phyloP scores from a whole-genome alignment of 1,140 invertebrate species.

The Magallana gigas region DNA sequence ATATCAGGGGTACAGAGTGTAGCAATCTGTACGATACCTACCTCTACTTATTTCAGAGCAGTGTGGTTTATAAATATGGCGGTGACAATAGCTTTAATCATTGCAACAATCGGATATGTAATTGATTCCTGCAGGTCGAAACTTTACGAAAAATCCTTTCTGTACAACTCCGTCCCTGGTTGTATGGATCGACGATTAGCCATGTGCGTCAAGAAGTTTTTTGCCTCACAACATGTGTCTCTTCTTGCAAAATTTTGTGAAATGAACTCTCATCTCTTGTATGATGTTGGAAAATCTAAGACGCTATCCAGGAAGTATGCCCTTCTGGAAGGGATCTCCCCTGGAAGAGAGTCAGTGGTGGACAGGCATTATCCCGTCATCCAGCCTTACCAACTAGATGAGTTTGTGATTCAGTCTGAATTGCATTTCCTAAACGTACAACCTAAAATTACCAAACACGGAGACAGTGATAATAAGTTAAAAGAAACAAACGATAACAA shows the following conservation, averaged over 20 bases:
- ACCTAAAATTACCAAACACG: neutral
- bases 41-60: slow-evolving; percentile 51
- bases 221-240: slow-evolving; percentile 31
- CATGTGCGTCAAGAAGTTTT: slow-evolving; percentile 45
- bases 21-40: slow-evolving; percentile 47
- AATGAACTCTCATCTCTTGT: slow-evolving; percentile 46
- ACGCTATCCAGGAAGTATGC: slow-evolving; percentile 54
- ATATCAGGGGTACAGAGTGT: neutral
- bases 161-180: slow-evolving; percentile 49
- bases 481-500: neutral
- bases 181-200: slow-evolving; percentile 52
- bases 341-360: slow-evolving; percentile 48
- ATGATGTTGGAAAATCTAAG: slow-evolving; percentile 45
- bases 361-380: slow-evolving; percentile 56
- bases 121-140: slow-evolving; percentile 35
- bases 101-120: slow-evolving; percentile 35
- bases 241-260: slow-evolving; percentile 52
- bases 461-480: neutral
- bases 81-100: slow-evolving; percentile 21
- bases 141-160: slow-evolving; percentile 33
- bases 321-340: slow-evolving; percentile 41
- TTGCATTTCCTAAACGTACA: slow-evolving; percentile 5
- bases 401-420: slow-evolving; percentile 47
- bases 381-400: slow-evolving; percentile 52
- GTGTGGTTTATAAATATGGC: slow-evolving; percentile 57